A percentile compares a stretch with the other conserved stretches of the same genome.
Conservation (phyloP, 2,113 vertebrate species). For the Aegypius monachus region DNA sequence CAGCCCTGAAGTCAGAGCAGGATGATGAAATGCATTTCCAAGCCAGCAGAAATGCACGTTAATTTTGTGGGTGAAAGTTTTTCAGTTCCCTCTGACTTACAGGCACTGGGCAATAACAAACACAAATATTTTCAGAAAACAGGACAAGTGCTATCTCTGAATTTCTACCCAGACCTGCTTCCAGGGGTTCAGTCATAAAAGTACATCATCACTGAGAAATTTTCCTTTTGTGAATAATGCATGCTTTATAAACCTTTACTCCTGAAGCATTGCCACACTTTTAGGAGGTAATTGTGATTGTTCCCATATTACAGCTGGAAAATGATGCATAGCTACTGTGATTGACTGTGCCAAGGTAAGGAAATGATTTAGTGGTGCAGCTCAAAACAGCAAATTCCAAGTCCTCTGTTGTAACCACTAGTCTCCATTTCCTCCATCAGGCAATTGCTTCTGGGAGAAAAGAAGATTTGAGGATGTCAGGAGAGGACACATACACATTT, state of each 20-base stretch:
- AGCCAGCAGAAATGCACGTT: not conserved
- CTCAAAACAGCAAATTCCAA: conserved; percentile 25
- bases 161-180: not conserved
- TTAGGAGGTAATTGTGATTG: not conserved
- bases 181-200: not conserved
- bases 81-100: not conserved
- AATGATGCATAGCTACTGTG: conserved; percentile 14
- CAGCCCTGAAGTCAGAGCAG: not conserved
- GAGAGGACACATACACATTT: not conserved
- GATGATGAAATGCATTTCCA: not conserved
- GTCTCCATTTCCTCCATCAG: not conserved
- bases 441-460: not conserved
- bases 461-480: not conserved
- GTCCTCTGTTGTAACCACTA: not conserved
- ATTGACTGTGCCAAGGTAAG: conserved; percentile 49
- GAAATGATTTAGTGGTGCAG: not conserved
- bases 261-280: not conserved
- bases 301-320: conserved; percentile 22
- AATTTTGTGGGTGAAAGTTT: not conserved
- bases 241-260: conserved; percentile 1
- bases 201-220: not conserved
- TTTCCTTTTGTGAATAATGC: not conserved
- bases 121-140: not conserved
- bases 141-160: not conserved
- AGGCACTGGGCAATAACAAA: not conserved